Percentiles rank a stretch among this genome's conserved stretches.
phyloP scores from a whole-genome alignment of 92 coral and sea anemone species.

The Ricordea florida region DNA sequence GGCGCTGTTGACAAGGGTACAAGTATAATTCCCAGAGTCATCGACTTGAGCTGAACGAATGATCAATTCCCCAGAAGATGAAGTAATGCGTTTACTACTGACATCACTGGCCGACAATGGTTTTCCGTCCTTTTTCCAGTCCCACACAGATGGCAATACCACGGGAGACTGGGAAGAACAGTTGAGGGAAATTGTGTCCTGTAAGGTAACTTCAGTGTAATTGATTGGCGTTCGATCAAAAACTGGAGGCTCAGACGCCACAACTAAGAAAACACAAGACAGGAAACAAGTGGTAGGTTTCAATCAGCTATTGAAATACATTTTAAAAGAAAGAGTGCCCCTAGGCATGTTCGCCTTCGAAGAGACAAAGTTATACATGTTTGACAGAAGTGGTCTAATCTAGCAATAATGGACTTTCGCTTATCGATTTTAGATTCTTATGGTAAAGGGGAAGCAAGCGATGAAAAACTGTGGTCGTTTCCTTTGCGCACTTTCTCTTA shows the following conservation, averaged over 20 bases:
- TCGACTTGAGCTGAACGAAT: constrained; percentile 34
- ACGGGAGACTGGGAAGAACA: constrained; percentile 40
- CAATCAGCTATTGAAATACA: no score
- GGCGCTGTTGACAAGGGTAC: constrained; percentile 66
- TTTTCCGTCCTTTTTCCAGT: constrained; percentile 83
- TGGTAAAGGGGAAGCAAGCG: no score
- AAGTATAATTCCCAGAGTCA: constrained; percentile 85
- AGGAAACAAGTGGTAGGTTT: background rate
- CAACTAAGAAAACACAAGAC: constrained; percentile 7
- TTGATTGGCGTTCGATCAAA: constrained; percentile 18
- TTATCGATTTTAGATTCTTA: no score
- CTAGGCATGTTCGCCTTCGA: no score
- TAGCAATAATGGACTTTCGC: no score
- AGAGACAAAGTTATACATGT: no score
- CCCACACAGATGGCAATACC: constrained; percentile 37
- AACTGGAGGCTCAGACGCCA: constrained; percentile 53
- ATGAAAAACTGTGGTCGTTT: no score
- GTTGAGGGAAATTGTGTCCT: constrained; percentile 28
- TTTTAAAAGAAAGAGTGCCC: no score
- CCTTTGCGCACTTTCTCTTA: no score
- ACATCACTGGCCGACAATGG: constrained; percentile 38
- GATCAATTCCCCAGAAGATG: constrained; percentile 45
- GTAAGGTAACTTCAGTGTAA: constrained; percentile 29
- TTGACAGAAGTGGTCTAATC: no score
- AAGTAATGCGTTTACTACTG: constrained; percentile 28